Evolutionary conservation across 2,888 invertebrate species (phyloP).

Genomic region (Anagyrus pseudococci): DNA sequence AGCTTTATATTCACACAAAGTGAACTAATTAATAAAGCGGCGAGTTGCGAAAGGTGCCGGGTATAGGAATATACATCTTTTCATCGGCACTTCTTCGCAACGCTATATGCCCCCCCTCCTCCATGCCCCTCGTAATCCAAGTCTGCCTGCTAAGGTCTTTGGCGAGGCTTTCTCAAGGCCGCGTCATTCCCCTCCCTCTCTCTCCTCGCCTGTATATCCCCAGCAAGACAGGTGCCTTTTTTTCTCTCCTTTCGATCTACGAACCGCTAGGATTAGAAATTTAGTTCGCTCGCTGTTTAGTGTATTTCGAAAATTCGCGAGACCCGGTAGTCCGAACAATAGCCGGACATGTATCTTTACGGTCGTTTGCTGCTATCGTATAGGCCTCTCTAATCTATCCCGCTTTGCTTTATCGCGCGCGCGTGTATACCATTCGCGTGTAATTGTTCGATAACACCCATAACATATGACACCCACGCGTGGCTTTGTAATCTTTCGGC

Average conservation of each 20-base stretch:
- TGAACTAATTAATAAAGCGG: too few species aligned
- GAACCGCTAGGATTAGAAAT: not conserved
- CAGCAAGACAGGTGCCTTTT: slow-evolving; percentile 20
- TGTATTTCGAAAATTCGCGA: not conserved
- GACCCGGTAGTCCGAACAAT: not conserved
- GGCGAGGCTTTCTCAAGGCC: slow-evolving; percentile 7
- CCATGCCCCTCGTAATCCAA: too few species aligned
- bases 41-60: too few species aligned
- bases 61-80: too few species aligned
- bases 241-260: slow-evolving; percentile 7
- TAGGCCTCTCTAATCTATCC: not conserved
- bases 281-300: not conserved
- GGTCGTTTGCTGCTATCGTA: too few species aligned
- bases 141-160: slow-evolving; percentile 28
- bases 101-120: too few species aligned
- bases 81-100: too few species aligned
- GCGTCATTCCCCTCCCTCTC: not conserved
- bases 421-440: not conserved
- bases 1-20: too few species aligned
- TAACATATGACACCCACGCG: not conserved
- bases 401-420: not conserved
- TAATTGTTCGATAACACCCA: not conserved
- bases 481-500: not conserved
- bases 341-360: not conserved
- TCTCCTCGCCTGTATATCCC: slow-evolving; percentile 5